Percentiles rank a stretch among this genome's conserved stretches.
Conservation (phyloP, 2,113 vertebrate species). For the Seriola aureovittata region DNA sequence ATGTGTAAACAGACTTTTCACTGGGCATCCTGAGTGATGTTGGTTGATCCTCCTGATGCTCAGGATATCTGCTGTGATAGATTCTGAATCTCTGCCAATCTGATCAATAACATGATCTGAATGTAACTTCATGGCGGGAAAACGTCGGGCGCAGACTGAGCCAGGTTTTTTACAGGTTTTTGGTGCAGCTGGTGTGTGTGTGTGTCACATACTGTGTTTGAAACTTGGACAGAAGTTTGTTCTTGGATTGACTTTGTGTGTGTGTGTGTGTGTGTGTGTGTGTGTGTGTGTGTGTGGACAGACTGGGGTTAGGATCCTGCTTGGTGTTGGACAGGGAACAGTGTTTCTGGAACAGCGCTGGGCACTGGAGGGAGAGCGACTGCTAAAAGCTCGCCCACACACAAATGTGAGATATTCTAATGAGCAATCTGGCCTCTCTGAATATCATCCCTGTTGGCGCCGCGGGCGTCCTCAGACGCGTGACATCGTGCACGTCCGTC, state of each 20-base stretch:
- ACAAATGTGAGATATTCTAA: slow-evolving; percentile 84
- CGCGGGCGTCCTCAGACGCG: slow-evolving; percentile 56
- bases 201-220: slow-evolving; percentile 7
- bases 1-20: too few relatives aligned
- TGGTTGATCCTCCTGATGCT: too few relatives aligned
- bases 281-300: slow-evolving; percentile 54
- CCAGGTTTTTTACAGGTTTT: neutral
- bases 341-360: slow-evolving; percentile 73
- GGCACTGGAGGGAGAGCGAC: slow-evolving; percentile 50
- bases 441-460: slow-evolving; percentile 57
- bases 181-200: neutral
- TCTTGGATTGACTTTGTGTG: slow-evolving; percentile 23
- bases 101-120: neutral
- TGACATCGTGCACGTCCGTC: slow-evolving; percentile 39
- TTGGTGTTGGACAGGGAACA: slow-evolving; percentile 69
- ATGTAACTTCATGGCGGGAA: neutral
- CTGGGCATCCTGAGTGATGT: too few relatives aligned
- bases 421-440: slow-evolving; percentile 82
- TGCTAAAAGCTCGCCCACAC: slow-evolving; percentile 79
- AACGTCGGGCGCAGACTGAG: neutral
- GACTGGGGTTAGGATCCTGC: slow-evolving; percentile 70
- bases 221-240: slow-evolving; percentile 64
- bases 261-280: slow-evolving; percentile 8
- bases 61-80: neutral
- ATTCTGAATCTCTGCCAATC: neutral